These are phyloP conservation scores for Limnephilus auricula DNA, from an alignment of 2,888 invertebrate species.

Conservation along the genomic window DNA sequence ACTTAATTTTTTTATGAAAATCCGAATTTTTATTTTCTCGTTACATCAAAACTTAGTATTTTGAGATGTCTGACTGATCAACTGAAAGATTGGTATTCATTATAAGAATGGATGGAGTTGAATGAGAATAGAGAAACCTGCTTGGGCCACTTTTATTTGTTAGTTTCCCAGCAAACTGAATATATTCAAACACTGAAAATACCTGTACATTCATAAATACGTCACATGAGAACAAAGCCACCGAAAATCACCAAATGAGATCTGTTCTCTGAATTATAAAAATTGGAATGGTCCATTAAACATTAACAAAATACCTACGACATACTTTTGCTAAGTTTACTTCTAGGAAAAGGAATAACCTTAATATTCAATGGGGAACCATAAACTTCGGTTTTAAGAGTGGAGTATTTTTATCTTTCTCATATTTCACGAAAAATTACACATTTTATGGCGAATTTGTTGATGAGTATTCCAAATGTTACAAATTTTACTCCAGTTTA, in stretches of 20 bases:
- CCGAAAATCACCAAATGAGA: background rate
- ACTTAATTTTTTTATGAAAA: too few relatives aligned
- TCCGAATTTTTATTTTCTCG: too few relatives aligned
- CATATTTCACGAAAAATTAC: background rate
- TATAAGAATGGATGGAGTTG: too few relatives aligned
- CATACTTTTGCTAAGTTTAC: background rate
- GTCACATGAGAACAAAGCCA: background rate
- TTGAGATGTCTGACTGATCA: too few relatives aligned
- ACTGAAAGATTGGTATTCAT: too few relatives aligned
- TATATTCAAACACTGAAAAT: background rate
- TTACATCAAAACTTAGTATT: too few relatives aligned
- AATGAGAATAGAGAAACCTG: background rate
- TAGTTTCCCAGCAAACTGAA: background rate
- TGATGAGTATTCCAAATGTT: too few relatives aligned
- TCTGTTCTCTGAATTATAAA: slow-evolving; percentile 5
- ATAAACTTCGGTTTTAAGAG: background rate
- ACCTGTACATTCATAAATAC: background rate
- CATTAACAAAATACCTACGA: background rate
- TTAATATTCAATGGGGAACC: slow-evolving; percentile 25
- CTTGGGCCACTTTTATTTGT: background rate
- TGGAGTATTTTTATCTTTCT: slow-evolving; percentile 8
- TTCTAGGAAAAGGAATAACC: slow-evolving; percentile 40
- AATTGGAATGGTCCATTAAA: background rate
- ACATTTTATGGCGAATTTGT: background rate
- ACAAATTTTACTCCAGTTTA: too few relatives aligned